Conservation (phyloP, 2,797 vertebrate genomes). For the Malacoctenus gilli region DNA sequence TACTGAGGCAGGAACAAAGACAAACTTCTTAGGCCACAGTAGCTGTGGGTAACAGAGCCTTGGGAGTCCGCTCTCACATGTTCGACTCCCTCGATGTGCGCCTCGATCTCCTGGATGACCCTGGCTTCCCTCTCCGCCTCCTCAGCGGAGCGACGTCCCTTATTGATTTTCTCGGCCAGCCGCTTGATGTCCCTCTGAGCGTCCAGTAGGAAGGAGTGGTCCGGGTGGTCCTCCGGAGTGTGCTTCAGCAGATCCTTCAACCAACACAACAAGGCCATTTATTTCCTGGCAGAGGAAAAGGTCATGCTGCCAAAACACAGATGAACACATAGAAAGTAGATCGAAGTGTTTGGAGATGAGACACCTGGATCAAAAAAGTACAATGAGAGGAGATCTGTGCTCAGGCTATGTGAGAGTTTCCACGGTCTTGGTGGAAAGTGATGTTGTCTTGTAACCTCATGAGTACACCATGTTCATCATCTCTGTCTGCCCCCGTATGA, state of each 20-base stretch:
- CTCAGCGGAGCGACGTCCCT: conserved; percentile 92
- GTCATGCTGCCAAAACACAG: too few relatives aligned
- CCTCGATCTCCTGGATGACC: conserved; percentile 97
- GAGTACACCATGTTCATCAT: too few relatives aligned
- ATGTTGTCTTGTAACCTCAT: too few relatives aligned
- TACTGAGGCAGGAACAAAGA: background rate
- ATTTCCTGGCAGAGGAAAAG: background rate
- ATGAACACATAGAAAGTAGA: too few relatives aligned
- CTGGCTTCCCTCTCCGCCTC: conserved; percentile 93
- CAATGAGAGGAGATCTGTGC: too few relatives aligned
- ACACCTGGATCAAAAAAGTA: too few relatives aligned
- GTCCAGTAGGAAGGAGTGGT: conserved; percentile 88
- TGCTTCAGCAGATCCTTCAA: conserved; percentile 95
- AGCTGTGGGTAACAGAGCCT: background rate
- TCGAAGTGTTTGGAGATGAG: too few relatives aligned
- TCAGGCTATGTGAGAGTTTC: too few relatives aligned
- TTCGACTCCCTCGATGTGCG: conserved; percentile 97
- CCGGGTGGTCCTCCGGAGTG: conserved; percentile 93
- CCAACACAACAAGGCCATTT: background rate
- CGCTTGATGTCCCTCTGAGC: conserved; percentile 96
- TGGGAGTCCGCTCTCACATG: conserved; percentile 79
- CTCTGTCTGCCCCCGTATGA: too few relatives aligned
- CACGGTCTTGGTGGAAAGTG: too few relatives aligned
- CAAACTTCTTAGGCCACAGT: background rate
- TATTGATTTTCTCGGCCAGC: conserved; percentile 95